Evolutionary conservation across 2,113 vertebrate species (phyloP), one percentile per base, ranked within the genome.

Genomic region (Spea multiplicata): DNA sequence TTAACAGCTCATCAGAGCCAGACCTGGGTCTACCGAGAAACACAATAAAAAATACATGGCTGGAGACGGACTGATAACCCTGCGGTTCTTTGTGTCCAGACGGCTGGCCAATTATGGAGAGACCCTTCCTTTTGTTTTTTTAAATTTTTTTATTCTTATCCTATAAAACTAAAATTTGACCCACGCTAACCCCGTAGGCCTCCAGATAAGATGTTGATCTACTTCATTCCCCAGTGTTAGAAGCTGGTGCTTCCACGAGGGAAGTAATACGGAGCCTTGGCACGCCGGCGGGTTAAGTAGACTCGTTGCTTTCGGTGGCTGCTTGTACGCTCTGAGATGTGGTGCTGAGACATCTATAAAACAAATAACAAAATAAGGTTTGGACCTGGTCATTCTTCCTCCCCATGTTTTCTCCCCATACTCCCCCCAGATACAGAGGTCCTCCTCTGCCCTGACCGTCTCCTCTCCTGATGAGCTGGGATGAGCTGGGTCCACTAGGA

Each of bases 311-410:
- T 91, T 67, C 96, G 93, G 84, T 97, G 96, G 83, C 89, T 94
- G 82, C 92, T 94, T 13, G 92, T 83, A 72, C 96, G 93, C 83
- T 99, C 97, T 0, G 93, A 85, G 69, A 91, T 86, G 88, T 97
- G 91, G 90, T 98, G 97, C 92, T 96, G 96, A 90, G 97, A 96
- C 78, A 94, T n/a, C n/a, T n/a, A n/a, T n/a, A n/a, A n/a, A n/a
- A n/a, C n/a, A n/a, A n/a, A n/a, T n/a, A n/a, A n/a, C 30, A 30
- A 30, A 30, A 30, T 30, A 30, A 30, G 30, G 30, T 30, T 30
- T 30, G 30, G 30, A 30, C 30, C 30, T 30, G 30, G 30, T 30
- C 30, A 30, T 30, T 30, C 2, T 30, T 30, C 30, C 30, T 30
- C 30, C 30, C 30, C 30, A 30, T 30, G 30, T 30, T 1, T 30